Evolutionary conservation across 2,113 vertebrate species (phyloP), one percentile per base, ranked within the genome.

Genomic region (Coptodon rendalli): DNA sequence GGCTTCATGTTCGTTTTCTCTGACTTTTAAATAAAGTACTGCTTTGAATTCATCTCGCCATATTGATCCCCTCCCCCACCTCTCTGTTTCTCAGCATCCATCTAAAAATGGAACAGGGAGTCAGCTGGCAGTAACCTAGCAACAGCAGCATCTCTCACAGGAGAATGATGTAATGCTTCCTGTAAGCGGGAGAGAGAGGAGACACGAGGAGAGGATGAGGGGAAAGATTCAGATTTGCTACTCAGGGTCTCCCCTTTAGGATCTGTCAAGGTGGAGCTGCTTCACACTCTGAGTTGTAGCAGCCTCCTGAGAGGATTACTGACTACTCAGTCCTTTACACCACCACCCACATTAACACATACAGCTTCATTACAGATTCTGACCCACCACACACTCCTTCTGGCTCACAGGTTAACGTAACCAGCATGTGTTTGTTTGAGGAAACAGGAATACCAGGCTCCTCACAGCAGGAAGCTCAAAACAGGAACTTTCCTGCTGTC

Each of bases 61-160:
- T 52, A 66, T 50, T 68, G 31, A 3, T 40, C 9, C 88, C 90
- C 84, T 89, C 91, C 89, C 82, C 86, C 89, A 73, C 22, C 57
- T 29, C 50, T 81, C 61, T 4, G 19, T 85, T 86, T 87, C 87
- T 81, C 84, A 85, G 86, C 85, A 36, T 86, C 71, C 56, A 71
- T 93, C 93, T 95, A 93, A 94, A 95, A 95, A 93, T 93, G 93
- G 95, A 93, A 92, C 87, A 71, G 68, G 87, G 92, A 93, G 90
- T 90, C 89, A 92, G 89, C 82, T 83, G 56, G 81, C 12, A 9
- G 95, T 95, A 86, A 85, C 95, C 91, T 95, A 95, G 95, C 95
- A 95, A 96, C 95, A 94, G 92, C 93, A 93, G 94, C 94, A 94
- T 93, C 92, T 91, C 92, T 84, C 89, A 79, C 45, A 68, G 86